Evolutionary conservation across 2,113 vertebrate genomes (phyloP).

Genomic region (Tyrannus savana): DNA sequence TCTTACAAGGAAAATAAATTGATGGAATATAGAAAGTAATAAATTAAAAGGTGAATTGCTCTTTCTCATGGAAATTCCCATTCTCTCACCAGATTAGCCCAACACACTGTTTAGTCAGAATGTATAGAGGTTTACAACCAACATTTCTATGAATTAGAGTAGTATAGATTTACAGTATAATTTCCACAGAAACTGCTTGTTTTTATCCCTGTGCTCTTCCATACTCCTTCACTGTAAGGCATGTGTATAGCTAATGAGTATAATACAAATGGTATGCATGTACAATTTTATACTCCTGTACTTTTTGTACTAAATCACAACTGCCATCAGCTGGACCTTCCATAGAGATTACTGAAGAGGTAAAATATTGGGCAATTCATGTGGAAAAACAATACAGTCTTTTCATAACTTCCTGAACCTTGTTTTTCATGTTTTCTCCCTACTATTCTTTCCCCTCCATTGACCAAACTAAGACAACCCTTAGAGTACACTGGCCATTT

Average conservation of each 20-base stretch:
- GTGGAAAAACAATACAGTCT: neutral
- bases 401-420: neutral
- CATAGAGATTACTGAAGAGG: neutral
- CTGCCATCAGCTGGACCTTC: neutral
- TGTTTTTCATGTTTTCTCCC: neutral
- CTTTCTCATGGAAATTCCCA: neutral
- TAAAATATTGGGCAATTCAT: neutral
- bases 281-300: neutral
- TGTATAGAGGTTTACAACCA: neutral
- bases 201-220: neutral
- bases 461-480: neutral
- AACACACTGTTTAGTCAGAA: neutral
- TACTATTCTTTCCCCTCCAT: neutral
- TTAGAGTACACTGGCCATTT: neutral
- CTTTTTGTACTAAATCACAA: neutral
- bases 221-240: neutral
- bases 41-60: neutral
- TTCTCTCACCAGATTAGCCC: neutral
- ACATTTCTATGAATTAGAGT: neutral
- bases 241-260: neutral
- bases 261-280: neutral
- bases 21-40: neutral
- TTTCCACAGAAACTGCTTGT: neutral
- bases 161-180: neutral
- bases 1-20: neutral